Evolutionary conservation across 2,888 invertebrate genomes (phyloP), one percentile per base, ranked within the genome.

Genomic region (Flabesymbios commensalis): DNA sequence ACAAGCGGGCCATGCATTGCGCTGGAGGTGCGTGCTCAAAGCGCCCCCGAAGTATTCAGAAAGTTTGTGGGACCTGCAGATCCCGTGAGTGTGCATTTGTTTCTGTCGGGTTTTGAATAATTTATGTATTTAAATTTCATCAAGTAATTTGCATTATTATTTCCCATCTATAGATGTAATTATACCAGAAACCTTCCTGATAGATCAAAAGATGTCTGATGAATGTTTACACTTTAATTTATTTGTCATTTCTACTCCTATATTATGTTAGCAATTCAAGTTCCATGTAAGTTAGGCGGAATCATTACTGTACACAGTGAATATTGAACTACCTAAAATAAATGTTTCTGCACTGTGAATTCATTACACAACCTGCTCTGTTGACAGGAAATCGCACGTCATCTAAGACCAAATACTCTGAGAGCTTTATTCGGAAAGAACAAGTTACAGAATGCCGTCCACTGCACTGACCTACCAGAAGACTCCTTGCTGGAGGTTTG

Each of bases 381-480:
- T 5, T 36, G 10, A n/a, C 52, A 92, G 92, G 92, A 93, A 79
- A 89, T 94, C 62, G 94, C 93, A 0, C 87, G 90, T 72, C 88
- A 93, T 69, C 84, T 96, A 56, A 87, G 94, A 19, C 94, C 95
- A 0, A 85, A 90, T 69, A 91, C 93, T 0, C 80, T 96, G 43
- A 86, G 96, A 73, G 94, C 94, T 1, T 88, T 88, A 75, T 92
- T 90, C 83, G 96, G 96, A 0, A 87, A 86, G 43, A 89, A 88
- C 43, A 92, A 90, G 84, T 88, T 92, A 26, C 87, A 89, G 77
- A 96, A 96, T 84, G 94, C 92, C 3, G 86, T 96, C 5, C 96
- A 96, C 81, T 95, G 95, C 79, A 95, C 96, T 26, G 96, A 96
- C 85, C 85, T 96, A 59, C 87, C 90, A 0, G 94, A 94, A 78